phyloP scores from a whole-genome alignment of 2,113 vertebrate species.

The Talpa occidentalis region DNA sequence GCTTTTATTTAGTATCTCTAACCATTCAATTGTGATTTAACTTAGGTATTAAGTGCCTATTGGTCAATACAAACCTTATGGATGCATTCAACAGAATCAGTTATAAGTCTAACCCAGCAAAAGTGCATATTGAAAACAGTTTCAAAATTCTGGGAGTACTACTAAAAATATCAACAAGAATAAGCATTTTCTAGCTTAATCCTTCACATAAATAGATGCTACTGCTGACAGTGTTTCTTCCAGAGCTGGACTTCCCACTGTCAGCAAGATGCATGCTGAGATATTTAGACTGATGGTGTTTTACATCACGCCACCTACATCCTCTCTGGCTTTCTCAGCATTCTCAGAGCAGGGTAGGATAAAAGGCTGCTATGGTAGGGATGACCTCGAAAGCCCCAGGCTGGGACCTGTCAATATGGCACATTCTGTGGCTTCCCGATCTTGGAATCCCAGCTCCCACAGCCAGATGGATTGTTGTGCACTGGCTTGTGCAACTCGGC shows the following conservation, averaged over 20 bases:
- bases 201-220: conserved; percentile 77
- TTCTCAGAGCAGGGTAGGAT: conserved; percentile 1
- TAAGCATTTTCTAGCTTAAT: conserved; percentile 81
- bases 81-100: not conserved
- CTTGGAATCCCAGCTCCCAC: not conserved
- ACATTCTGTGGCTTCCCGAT: not conserved
- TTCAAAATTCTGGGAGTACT: conserved; percentile 69
- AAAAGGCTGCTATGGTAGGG: not conserved
- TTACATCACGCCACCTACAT: conserved; percentile 51
- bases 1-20: not conserved
- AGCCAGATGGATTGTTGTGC: not conserved
- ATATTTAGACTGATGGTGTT: conserved; percentile 74
- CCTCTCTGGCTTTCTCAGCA: conserved; percentile 60
- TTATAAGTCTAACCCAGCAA: conserved; percentile 34
- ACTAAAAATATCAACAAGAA: conserved; percentile 81
- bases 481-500: not conserved
- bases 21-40: not conserved
- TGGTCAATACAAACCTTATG: not conserved
- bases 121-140: conserved; percentile 63
- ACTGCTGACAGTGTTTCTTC: conserved; percentile 79
- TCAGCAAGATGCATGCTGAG: conserved; percentile 78
- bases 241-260: conserved; percentile 78
- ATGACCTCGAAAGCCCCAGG: conserved; percentile 61
- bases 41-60: not conserved
- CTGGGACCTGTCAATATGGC: not conserved